Evolutionary conservation across 2,113 vertebrate genomes (phyloP).

Genomic region (Amazona guildingii): DNA sequence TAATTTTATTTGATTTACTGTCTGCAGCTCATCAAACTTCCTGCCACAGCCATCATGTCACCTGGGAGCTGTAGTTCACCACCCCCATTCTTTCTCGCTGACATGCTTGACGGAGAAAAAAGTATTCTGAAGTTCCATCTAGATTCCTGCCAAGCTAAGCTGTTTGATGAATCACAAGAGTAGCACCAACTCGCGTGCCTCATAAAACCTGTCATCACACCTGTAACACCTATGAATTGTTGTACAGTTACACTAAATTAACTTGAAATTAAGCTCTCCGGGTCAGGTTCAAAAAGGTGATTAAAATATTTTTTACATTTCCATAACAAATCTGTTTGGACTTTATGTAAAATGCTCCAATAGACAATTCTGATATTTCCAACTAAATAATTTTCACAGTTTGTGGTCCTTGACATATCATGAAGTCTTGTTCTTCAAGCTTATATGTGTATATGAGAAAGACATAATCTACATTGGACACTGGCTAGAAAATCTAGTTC

Average conservation of each 20-base stretch:
- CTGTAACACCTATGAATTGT: not conserved
- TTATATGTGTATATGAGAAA: not conserved
- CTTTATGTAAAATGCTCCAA: not conserved
- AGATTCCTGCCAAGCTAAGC: not conserved
- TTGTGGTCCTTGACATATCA: not conserved
- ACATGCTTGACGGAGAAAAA: not conserved
- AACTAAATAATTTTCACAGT: not conserved
- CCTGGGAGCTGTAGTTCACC: not conserved
- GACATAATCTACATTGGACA: not conserved
- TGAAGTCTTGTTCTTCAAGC: not conserved
- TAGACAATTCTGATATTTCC: not conserved
- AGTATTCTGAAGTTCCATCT: not conserved
- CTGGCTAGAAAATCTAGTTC: not conserved
- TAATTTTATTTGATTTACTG: not conserved
- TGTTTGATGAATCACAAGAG: not conserved
- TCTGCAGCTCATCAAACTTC: not conserved
- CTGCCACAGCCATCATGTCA: not conserved
- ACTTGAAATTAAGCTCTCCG: not conserved
- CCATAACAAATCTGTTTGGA: not conserved
- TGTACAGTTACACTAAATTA: not conserved
- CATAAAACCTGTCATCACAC: not conserved
- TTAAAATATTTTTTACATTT: not conserved
- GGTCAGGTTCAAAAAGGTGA: not conserved
- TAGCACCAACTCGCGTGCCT: not conserved
- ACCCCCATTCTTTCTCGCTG: not conserved